phyloP scores from a whole-genome alignment of 2,113 vertebrate genomes.

The Phylloscopus whistleri region DNA sequence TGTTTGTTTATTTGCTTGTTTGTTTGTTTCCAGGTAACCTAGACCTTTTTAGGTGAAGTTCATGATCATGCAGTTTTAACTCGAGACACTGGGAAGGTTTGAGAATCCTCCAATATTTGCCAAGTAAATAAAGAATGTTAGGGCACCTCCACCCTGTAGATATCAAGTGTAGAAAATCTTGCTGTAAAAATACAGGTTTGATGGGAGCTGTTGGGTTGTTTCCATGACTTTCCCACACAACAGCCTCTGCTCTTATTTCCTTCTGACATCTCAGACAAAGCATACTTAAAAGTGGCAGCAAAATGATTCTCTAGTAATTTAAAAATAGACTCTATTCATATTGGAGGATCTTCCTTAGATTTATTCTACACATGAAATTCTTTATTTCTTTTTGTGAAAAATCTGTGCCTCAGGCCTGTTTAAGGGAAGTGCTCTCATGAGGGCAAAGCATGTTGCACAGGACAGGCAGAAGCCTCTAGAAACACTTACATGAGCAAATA shows the following conservation, averaged over 20 bases:
- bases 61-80: not conserved
- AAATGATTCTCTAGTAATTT: not conserved
- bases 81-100: not conserved
- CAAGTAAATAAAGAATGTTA: not conserved
- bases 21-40: not conserved
- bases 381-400: not conserved
- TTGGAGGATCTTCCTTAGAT: not conserved
- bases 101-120: not conserved
- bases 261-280: not conserved
- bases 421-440: not conserved
- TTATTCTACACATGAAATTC: not conserved
- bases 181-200: not conserved
- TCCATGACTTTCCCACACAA: not conserved
- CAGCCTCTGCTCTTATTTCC: not conserved
- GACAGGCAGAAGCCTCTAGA: not conserved
- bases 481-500: not conserved
- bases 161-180: not conserved
- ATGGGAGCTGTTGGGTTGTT: not conserved
- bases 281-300: not conserved
- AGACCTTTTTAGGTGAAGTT: not conserved
- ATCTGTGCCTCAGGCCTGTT: not conserved
- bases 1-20: not conserved
- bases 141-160: not conserved
- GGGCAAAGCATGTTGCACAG: not conserved
- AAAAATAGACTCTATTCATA: not conserved